Evolutionary conservation across 2,888 invertebrate genomes (phyloP).

Genomic region (Polyommatus iphigenia): DNA sequence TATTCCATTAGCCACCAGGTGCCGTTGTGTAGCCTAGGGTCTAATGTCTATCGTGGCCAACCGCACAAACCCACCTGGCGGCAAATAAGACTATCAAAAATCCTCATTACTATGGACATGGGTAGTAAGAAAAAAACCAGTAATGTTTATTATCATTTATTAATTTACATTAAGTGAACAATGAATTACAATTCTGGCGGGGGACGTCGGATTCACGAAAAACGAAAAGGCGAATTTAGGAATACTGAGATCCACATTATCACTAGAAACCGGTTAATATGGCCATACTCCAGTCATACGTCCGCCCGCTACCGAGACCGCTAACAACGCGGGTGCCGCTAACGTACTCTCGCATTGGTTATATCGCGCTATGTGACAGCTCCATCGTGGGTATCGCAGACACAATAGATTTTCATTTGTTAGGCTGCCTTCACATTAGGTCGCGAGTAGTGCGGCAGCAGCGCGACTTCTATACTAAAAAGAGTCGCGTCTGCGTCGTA

Average conservation of each 20-base stretch:
- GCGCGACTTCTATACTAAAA: no score
- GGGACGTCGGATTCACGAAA: constrained; percentile 31
- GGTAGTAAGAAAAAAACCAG: constrained; percentile 49
- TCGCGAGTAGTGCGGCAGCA: no score
- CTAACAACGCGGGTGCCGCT: constrained; percentile 26
- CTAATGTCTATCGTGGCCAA: no score
- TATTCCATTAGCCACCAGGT: no score
- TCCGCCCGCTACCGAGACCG: constrained; percentile 30
- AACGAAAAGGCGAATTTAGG: constrained; percentile 42
- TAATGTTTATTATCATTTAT: constrained; percentile 70
- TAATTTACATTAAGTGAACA: constrained; percentile 73
- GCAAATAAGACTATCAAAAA: no score
- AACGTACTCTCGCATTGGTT: not conserved
- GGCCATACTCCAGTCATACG: constrained; percentile 51
- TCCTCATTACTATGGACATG: no score
- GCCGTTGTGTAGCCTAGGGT: no score
- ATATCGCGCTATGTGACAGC: not conserved
- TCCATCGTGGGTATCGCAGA: no score
- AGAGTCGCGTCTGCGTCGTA: no score
- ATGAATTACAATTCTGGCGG: constrained; percentile 50
- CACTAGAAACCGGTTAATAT: constrained; percentile 55
- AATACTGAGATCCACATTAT: constrained; percentile 70
- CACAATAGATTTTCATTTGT: no score
- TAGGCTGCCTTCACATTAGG: no score
- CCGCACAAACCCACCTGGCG: no score